phyloP scores from a whole-genome alignment of 2,888 invertebrate species.

The Rotaria macrura region DNA sequence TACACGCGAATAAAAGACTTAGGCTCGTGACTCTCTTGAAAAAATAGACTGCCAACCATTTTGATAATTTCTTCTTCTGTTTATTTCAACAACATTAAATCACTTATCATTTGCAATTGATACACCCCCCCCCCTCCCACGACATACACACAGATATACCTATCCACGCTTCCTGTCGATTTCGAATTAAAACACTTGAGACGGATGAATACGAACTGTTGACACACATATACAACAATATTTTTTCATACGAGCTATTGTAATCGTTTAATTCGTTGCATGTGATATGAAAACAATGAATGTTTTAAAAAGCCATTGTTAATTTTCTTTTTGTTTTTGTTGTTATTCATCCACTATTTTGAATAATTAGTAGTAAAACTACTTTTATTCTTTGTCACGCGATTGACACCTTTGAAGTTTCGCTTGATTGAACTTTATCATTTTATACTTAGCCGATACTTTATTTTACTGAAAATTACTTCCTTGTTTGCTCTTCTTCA shows the following conservation, averaged over 20 bases:
- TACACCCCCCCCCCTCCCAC: no score
- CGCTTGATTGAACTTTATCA: background rate
- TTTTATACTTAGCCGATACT: background rate
- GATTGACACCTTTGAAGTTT: background rate
- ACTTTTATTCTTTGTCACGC: background rate
- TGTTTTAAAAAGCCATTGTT: background rate
- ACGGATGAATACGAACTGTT: background rate
- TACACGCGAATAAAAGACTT: background rate
- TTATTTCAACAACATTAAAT: background rate
- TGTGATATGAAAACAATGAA: background rate
- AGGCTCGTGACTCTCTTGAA: background rate
- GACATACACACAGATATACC: no score
- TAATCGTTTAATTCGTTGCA: background rate
- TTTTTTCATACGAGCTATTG: background rate
- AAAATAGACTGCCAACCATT: background rate
- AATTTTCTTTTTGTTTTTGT: background rate
- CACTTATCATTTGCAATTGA: background rate
- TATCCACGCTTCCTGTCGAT: background rate
- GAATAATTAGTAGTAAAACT: slow-evolving; percentile 4
- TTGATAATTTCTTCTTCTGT: background rate
- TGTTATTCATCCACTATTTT: background rate
- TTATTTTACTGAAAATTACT: background rate
- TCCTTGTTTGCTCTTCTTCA: background rate
- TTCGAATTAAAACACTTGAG: background rate
- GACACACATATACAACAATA: background rate